phyloP scores from a whole-genome alignment of 2,888 invertebrate species.

The Eristalinus sepulchralis region DNA sequence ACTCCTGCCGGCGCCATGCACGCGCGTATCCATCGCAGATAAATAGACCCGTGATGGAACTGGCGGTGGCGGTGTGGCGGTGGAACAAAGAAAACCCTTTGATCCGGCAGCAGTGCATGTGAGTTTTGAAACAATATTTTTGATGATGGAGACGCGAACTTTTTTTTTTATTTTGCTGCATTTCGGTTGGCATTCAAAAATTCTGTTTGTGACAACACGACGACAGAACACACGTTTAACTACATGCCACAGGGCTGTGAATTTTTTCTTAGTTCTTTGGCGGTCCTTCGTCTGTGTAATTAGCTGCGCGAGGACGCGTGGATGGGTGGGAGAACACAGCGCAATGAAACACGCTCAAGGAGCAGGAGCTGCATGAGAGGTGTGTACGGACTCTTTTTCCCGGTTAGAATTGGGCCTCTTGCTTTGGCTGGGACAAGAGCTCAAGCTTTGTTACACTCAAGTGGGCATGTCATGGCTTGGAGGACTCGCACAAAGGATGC shows the following conservation, averaged over 20 bases:
- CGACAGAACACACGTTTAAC: not conserved
- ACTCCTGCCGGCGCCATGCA: constrained; percentile 35
- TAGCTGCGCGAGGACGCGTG: constrained; percentile 18
- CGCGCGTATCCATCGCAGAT: constrained; percentile 64
- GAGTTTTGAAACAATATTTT: constrained; percentile 59
- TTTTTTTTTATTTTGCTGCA: constrained; percentile 27
- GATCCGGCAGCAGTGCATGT: constrained; percentile 53
- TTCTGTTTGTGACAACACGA: constrained; percentile 50
- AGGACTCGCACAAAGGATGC: not conserved
- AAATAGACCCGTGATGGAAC: constrained; percentile 51
- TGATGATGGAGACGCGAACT: constrained; percentile 22
- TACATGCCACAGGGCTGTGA: not conserved
- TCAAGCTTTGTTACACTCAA: constrained; percentile 3
- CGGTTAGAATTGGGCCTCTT: constrained; percentile 25
- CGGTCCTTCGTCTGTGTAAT: constrained; percentile 36
- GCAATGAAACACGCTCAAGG: not conserved
- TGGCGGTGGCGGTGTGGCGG: constrained; percentile 35
- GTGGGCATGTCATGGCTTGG: not conserved
- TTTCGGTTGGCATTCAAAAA: constrained; percentile 61
- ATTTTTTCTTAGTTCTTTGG: constrained; percentile 24
- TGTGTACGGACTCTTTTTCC: constrained; percentile 9
- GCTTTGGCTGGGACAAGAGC: constrained; percentile 18
- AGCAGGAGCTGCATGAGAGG: not conserved
- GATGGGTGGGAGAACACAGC: not conserved
- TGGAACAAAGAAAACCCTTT: constrained; percentile 66